These are phyloP conservation scores for Hycleus cichorii DNA, from an alignment of 1,140 invertebrate genomes.

Conservation along the genomic window DNA sequence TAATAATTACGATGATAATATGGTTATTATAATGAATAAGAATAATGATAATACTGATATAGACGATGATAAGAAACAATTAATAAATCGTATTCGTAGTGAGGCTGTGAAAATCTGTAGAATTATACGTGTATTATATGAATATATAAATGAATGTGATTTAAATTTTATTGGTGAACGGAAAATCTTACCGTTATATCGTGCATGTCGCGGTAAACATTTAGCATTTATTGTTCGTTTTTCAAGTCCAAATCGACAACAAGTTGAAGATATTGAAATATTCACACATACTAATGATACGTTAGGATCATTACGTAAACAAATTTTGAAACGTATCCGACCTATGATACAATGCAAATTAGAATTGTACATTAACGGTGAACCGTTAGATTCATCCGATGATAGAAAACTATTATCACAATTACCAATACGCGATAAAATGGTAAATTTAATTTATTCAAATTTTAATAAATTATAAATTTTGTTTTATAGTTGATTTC, in stretches of 20 bases:
- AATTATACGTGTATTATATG: constrained; percentile 87
- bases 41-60: constrained; percentile 24
- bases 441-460: constrained; percentile 48
- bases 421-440: constrained; percentile 84
- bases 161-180: constrained; percentile 84
- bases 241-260: constrained; percentile 73
- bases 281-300: constrained; percentile 93
- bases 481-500: constrained; percentile 58
- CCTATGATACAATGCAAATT: constrained; percentile 72
- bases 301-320: constrained; percentile 67
- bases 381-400: constrained; percentile 77
- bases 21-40: no score
- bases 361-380: constrained; percentile 85
- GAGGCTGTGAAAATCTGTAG: constrained; percentile 89
- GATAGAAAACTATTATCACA: constrained; percentile 85
- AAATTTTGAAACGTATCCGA: constrained; percentile 68
- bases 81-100: constrained; percentile 49
- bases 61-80: constrained; percentile 36
- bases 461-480: no score
- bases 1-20: no score
- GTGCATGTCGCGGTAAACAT: constrained; percentile 85
- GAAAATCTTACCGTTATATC: constrained; percentile 78
- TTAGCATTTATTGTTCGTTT: constrained; percentile 79
- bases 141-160: constrained; percentile 95
- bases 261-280: constrained; percentile 87